Conservation (phyloP, 2,113 vertebrate species). For the Trichechus manatus region DNA sequence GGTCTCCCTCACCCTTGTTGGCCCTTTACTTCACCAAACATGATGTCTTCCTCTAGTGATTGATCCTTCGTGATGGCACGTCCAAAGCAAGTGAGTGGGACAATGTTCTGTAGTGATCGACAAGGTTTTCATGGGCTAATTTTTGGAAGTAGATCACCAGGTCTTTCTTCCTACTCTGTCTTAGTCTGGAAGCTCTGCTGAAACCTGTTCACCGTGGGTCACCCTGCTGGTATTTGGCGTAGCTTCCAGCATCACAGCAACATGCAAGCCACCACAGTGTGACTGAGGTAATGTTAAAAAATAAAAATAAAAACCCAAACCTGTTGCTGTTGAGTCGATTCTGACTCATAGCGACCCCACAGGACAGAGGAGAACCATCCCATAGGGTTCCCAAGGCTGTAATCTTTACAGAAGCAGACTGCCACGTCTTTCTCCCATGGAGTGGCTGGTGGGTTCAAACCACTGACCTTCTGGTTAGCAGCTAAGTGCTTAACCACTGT, state of each 20-base stretch:
- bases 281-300: neutral
- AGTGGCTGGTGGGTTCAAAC: neutral
- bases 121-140: no score
- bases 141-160: neutral
- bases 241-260: neutral
- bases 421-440: neutral
- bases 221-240: neutral
- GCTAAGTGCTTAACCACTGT: neutral
- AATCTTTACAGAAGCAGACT: no score
- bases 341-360: no score
- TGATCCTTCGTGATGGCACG: neutral
- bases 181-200: neutral
- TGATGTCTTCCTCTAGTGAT: neutral
- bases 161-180: neutral
- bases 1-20: neutral
- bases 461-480: neutral
- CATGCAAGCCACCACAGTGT: neutral
- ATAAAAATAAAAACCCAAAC: neutral
- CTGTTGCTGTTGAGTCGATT: neutral
- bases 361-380: neutral
- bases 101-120: no score
- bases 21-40: neutral
- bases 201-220: neutral
- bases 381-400: neutral
- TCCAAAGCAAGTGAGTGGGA: neutral